These are phyloP conservation scores for Brachionus paranguensis DNA, from an alignment of 1,140 invertebrate genomes.

Conservation along the genomic window DNA sequence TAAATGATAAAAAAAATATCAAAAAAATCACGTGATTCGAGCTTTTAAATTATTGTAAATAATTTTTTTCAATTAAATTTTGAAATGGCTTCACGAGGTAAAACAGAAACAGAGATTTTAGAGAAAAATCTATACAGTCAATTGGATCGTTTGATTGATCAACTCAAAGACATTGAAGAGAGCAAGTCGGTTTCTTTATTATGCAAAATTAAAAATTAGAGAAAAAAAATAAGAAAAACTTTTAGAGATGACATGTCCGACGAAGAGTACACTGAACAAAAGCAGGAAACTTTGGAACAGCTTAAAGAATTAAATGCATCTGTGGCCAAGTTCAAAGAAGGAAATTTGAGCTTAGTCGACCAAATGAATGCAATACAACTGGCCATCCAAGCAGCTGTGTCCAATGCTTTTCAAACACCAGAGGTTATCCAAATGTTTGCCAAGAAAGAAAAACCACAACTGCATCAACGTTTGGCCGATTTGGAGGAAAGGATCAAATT, in stretches of 20 bases:
- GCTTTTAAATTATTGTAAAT: background rate
- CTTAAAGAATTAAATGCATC: constrained; percentile 68
- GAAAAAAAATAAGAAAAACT: background rate
- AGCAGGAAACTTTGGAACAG: constrained; percentile 69
- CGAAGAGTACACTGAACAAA: constrained; percentile 67
- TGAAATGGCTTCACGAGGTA: constrained; percentile 51
- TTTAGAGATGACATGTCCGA: constrained; percentile 62
- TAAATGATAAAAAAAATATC: background rate
- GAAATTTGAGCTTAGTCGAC: constrained; percentile 67
- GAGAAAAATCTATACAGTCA: constrained; percentile 68
- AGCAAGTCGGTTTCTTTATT: constrained; percentile 59
- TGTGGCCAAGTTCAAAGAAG: constrained; percentile 62
- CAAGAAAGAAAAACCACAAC: constrained; percentile 66
- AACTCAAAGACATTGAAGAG: constrained; percentile 68
- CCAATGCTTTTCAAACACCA: constrained; percentile 70
- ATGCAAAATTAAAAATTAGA: constrained; percentile 19
- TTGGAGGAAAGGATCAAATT: constrained; percentile 57
- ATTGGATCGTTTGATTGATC: constrained; percentile 66
- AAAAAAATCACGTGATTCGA: constrained; percentile 2
- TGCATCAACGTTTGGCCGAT: constrained; percentile 61
- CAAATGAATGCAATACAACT: constrained; percentile 64
- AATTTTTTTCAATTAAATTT: background rate
- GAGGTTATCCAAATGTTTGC: constrained; percentile 72
- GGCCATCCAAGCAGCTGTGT: constrained; percentile 71
- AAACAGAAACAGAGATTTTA: constrained; percentile 62